Conservation (phyloP, 2,888 invertebrate genomes). For the Thecophora atra region DNA sequence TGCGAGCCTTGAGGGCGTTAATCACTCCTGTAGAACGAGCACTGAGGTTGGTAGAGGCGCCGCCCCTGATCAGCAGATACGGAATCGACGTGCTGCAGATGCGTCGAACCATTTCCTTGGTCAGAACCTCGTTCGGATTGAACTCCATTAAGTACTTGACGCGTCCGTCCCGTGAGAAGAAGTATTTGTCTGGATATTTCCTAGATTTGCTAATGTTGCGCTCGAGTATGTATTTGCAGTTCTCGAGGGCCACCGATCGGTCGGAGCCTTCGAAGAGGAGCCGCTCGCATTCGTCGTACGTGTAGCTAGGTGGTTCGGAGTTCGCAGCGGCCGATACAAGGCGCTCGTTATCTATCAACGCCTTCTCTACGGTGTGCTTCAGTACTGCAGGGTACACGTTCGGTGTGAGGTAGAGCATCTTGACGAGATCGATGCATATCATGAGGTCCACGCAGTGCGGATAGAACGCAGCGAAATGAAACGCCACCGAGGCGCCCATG, state of each 20-base stretch:
- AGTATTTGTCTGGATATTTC: slow-evolving; percentile 70
- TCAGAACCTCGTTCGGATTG: slow-evolving; percentile 63
- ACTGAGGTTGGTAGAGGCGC: slow-evolving; percentile 68
- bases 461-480: slow-evolving; percentile 72
- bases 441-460: slow-evolving; percentile 62
- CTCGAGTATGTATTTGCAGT: slow-evolving; percentile 69
- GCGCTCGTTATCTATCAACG: slow-evolving; percentile 66
- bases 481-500: slow-evolving; percentile 72
- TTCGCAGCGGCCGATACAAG: slow-evolving; percentile 42
- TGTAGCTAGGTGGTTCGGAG: slow-evolving; percentile 71
- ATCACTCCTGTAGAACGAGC: slow-evolving; percentile 67
- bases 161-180: slow-evolving; percentile 62
- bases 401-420: slow-evolving; percentile 49
- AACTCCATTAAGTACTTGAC: slow-evolving; percentile 55
- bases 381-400: slow-evolving; percentile 53
- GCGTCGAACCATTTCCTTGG: slow-evolving; percentile 68
- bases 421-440: slow-evolving; percentile 59
- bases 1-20: slow-evolving; percentile 68
- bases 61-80: slow-evolving; percentile 71
- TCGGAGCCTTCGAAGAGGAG: slow-evolving; percentile 69
- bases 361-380: slow-evolving; percentile 60
- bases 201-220: slow-evolving; percentile 70
- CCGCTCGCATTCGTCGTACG: slow-evolving; percentile 70
- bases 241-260: slow-evolving; percentile 70
- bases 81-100: slow-evolving; percentile 68